A percentile compares a stretch with the other conserved stretches of the same genome.
Conservation (phyloP, 2,888 invertebrate species). For the Phlogophora meticulosa region DNA sequence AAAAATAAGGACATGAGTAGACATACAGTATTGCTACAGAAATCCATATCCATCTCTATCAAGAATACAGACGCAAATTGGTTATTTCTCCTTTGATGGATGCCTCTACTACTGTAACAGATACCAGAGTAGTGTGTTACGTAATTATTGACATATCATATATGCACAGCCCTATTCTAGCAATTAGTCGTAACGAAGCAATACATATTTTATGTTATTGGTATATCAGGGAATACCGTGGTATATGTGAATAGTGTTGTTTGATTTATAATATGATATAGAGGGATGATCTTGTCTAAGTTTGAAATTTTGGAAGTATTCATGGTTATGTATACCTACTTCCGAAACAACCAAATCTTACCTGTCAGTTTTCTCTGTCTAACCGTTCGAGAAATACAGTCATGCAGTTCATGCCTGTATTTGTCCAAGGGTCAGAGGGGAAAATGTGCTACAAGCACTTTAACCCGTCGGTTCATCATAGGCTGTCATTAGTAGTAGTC, state of each 20-base stretch:
- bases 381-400: too few species aligned
- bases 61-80: constrained; percentile 8
- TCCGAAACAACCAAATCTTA: too few species aligned
- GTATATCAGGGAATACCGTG: constrained; percentile 9
- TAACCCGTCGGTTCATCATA: too few species aligned
- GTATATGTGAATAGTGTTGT: constrained; percentile 4
- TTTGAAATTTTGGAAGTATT: too few species aligned
- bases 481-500: too few species aligned
- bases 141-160: constrained; percentile 39
- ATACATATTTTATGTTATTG: constrained; percentile 39
- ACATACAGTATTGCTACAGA: background rate
- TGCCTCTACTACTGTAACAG: background rate
- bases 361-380: too few species aligned
- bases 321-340: too few species aligned
- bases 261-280: background rate
- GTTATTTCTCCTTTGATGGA: constrained; percentile 9
- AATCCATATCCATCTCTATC: constrained; percentile 2
- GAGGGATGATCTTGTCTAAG: too few species aligned
- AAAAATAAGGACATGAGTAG: background rate
- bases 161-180: constrained; percentile 23
- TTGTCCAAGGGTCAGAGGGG: too few species aligned
- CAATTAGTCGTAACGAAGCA: constrained; percentile 48
- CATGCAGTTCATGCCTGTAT: too few species aligned
- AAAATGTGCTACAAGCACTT: too few species aligned
- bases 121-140: constrained; percentile 6